These are phyloP conservation scores for Alfaro cultratus DNA, from an alignment of 2,797 vertebrate species.

Conservation along the genomic window DNA sequence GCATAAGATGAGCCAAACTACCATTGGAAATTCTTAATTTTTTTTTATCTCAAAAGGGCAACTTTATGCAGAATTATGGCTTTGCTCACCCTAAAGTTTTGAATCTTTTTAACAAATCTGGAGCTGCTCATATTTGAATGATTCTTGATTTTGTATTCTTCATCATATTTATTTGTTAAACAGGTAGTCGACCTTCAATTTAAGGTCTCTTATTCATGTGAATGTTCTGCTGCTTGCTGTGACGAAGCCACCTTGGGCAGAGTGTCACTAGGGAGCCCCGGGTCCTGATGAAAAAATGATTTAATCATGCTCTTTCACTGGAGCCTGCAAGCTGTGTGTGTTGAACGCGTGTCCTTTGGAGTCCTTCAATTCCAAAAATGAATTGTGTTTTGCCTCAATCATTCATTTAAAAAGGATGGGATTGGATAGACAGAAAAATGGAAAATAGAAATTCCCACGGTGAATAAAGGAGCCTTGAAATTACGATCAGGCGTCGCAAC, in stretches of 20 bases:
- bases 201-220: slow-evolving; percentile 21
- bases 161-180: slow-evolving; percentile 29
- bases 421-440: slow-evolving; percentile 32
- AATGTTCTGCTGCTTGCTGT: slow-evolving; percentile 24
- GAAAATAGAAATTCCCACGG: slow-evolving; percentile 6
- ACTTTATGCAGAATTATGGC: neutral
- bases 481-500: slow-evolving; percentile 20
- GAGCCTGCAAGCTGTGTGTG: slow-evolving; percentile 2
- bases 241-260: slow-evolving; percentile 36
- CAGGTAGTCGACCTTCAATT: neutral
- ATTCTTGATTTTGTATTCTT: slow-evolving; percentile 3
- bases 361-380: slow-evolving; percentile 49
- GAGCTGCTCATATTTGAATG: slow-evolving; percentile 7
- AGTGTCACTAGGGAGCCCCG: slow-evolving; percentile 31
- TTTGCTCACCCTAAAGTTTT: neutral
- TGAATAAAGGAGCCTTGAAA: slow-evolving; percentile 51
- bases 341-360: slow-evolving; percentile 17
- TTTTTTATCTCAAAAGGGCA: slow-evolving; percentile 5
- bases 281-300: slow-evolving; percentile 48
- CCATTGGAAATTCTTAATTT: slow-evolving; percentile 6
- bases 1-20: slow-evolving; percentile 26
- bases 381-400: slow-evolving; percentile 41
- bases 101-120: neutral
- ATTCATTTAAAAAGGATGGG: slow-evolving; percentile 41
- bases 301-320: slow-evolving; percentile 37